Percentiles rank a stretch among this genome's conserved stretches.
phyloP scores from a whole-genome alignment of 2,888 invertebrate species.

The Gnatocerus cornutus region DNA sequence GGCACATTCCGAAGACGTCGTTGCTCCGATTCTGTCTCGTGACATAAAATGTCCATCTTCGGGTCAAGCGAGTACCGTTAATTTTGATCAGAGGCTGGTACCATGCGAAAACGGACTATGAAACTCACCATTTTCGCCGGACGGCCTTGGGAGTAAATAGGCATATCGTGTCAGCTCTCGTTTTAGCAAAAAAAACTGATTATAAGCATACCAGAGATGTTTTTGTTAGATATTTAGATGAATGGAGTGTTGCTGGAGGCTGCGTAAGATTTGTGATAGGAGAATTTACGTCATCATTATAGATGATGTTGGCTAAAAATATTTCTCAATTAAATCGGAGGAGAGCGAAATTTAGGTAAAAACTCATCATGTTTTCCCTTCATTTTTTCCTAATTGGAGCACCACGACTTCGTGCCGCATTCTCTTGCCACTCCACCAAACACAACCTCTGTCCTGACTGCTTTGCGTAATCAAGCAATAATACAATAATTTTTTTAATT shows the following conservation, averaged over 20 bases:
- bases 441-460: constrained; percentile 6
- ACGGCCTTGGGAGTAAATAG: constrained; percentile 17
- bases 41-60: constrained; percentile 29
- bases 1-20: constrained; percentile 35
- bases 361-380: constrained; percentile 1
- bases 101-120: constrained; percentile 7
- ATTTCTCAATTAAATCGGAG: too few species aligned
- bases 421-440: constrained; percentile 5
- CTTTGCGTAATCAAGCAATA: constrained; percentile 35
- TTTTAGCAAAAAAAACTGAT: constrained; percentile 1
- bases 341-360: too few species aligned
- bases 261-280: constrained; percentile 14
- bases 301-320: not conserved
- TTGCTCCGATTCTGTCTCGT: constrained; percentile 36
- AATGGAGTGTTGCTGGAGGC: constrained; percentile 21
- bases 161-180: not conserved
- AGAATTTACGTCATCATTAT: not conserved
- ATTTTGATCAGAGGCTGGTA: constrained; percentile 16
- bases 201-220: constrained; percentile 23
- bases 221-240: constrained; percentile 20
- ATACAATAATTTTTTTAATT: constrained; percentile 37
- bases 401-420: constrained; percentile 10
- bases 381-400: not conserved
- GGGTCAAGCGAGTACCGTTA: constrained; percentile 19
- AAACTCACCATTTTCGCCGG: constrained; percentile 14